Percentiles rank a stretch among this genome's conserved stretches.
Conservation (phyloP, 1,140 invertebrate species). For the Venturia canescens region DNA sequence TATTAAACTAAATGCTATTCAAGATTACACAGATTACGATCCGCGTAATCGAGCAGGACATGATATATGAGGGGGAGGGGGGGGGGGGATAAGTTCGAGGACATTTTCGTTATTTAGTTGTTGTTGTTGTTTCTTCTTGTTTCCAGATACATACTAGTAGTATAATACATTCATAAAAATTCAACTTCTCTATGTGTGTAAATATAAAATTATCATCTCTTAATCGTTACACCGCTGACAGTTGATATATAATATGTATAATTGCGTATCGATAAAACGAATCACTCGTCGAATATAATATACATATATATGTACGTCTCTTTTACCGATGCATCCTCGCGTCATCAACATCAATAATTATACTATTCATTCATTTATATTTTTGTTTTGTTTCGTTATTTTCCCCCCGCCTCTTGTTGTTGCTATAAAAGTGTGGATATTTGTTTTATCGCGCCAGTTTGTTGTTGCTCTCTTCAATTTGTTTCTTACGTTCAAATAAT, state of each 20-base stretch:
- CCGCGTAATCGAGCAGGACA: not conserved
- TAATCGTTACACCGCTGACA: constrained; percentile 72
- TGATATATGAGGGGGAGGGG: constrained; percentile 57
- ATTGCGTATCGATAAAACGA: constrained; percentile 49
- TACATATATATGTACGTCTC: constrained; percentile 50
- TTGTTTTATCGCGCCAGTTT: too few species aligned
- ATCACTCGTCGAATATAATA: constrained; percentile 55
- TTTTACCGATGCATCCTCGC: constrained; percentile 33
- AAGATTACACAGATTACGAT: constrained; percentile 54
- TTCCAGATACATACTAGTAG: constrained; percentile 66
- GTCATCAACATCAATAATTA: constrained; percentile 5
- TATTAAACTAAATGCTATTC: constrained; percentile 71
- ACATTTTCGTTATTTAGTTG: too few species aligned
- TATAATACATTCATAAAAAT: constrained; percentile 73
- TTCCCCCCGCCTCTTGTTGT: too few species aligned
- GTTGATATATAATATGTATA: constrained; percentile 66
- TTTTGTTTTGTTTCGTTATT: constrained; percentile 22
- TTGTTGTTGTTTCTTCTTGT: not conserved
- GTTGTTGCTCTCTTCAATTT: too few species aligned
- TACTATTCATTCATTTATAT: constrained; percentile 16
- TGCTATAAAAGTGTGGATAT: too few species aligned
- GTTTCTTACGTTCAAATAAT: too few species aligned
- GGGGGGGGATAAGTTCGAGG: too few species aligned
- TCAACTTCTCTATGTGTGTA: constrained; percentile 66
- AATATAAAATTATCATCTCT: constrained; percentile 78